phyloP scores from a whole-genome alignment of 2,113 vertebrate genomes.

The Takifugu flavidus region DNA sequence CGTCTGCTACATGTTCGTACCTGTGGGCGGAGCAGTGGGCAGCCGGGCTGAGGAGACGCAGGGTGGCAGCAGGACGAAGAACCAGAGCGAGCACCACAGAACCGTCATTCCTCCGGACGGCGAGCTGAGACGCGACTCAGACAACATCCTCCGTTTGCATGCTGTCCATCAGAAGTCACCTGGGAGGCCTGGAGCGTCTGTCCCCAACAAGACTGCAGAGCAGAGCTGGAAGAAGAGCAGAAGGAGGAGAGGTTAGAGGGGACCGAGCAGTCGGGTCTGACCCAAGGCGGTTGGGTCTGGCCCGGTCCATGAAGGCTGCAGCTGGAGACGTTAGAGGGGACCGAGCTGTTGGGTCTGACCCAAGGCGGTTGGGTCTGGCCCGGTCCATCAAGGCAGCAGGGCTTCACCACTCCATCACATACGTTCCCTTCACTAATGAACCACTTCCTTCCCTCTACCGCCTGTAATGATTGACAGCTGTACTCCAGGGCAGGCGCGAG shows the following conservation, averaged over 20 bases:
- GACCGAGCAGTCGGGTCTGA: no score
- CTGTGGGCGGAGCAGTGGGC: conserved; percentile 69
- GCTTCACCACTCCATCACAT: no score
- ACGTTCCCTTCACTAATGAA: no score
- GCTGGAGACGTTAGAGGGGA: not conserved
- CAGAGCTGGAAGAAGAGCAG: not conserved
- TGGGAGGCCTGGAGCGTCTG: not conserved
- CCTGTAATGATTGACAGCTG: no score
- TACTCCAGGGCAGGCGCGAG: no score
- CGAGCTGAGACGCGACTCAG: conserved; percentile 69
- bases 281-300: no score
- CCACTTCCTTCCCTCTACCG: no score
- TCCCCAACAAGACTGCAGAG: not conserved
- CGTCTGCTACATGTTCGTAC: conserved; percentile 33
- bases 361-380: no score
- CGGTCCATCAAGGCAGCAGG: no score
- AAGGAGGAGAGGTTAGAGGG: not conserved
- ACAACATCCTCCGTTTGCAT: conserved; percentile 64
- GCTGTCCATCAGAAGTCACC: conserved; percentile 34
- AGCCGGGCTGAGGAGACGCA: conserved; percentile 64
- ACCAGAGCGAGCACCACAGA: conserved; percentile 71
- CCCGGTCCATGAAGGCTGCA: not conserved
- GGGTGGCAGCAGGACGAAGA: conserved; percentile 63
- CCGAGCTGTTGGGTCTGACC: no score
- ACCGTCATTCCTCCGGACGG: conserved; percentile 74